A percentile compares a stretch with the other conserved stretches of the same genome.
Evolutionary conservation across 2,113 vertebrate genomes (phyloP).

Genomic region (Bungarus multicinctus): DNA sequence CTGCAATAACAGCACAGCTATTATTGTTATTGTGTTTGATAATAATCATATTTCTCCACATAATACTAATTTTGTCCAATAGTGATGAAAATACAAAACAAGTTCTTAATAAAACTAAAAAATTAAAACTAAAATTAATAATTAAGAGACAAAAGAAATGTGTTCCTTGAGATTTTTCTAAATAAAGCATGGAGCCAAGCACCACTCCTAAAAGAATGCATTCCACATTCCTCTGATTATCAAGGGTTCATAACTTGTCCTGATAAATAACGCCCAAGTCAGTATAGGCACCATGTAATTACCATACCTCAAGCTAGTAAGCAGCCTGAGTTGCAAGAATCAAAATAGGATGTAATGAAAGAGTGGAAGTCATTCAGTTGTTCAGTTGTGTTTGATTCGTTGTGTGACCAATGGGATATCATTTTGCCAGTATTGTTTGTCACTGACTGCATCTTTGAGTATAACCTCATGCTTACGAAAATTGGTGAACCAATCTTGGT

Average conservation of each 20-base stretch:
- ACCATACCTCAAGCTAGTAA: background rate
- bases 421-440: background rate
- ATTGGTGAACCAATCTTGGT: background rate
- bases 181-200: background rate
- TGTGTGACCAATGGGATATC: background rate
- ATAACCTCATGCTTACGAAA: background rate
- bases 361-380: background rate
- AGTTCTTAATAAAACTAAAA: background rate
- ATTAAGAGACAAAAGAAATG: background rate
- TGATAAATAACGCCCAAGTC: background rate
- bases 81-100: background rate
- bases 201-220: background rate
- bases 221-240: background rate
- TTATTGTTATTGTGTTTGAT: too few species aligned
- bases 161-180: background rate
- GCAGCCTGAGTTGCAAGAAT: background rate
- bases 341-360: background rate
- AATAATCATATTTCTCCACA: background rate
- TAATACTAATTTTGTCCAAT: background rate
- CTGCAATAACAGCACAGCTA: background rate
- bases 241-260: background rate
- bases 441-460: background rate
- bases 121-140: background rate
- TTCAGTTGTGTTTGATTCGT: background rate
- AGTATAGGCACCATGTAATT: background rate